Base-by-base conservation (phyloP, 1,140 invertebrate genomes). In the Pomacea maculata region DNA sequence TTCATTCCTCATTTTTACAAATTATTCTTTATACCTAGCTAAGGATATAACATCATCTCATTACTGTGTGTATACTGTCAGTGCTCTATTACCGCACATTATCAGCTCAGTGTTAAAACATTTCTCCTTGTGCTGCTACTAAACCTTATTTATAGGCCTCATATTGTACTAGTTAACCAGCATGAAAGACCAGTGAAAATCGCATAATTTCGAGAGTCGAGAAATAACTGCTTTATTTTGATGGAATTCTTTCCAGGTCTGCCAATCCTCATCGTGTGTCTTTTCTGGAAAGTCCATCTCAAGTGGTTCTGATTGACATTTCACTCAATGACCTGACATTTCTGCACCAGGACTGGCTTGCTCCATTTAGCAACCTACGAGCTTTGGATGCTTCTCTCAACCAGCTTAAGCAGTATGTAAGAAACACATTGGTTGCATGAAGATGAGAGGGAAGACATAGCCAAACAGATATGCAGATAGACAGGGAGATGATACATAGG, bases 301-400 rank as follows among this genome's bases (percentile, higher is more conserved):
- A 84, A 74, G 86, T 90, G 19, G 78, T 90, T 10, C 78, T 84
- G 21, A 54, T 90, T 52, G 88, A 91, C 80, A 14, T 90, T 12
- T 89, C 89, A 12, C 80, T 91, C 11, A 91, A 91, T 85, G 89
- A 91, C 72, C 80, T 91, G n/a, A 80, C 79, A 21, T 79, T 83
- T 21, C 81, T 91, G 29, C 85, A 87, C 34, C 83, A 83, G 81
- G 86, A 88, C 14, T 82, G 85, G 34, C 82, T 91, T 3, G 54
- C 76, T 52, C 89, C 88, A 6, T 89, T 89, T 77, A 81, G 78
- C 45, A 85, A 89, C 75, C 82, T 90, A 0, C 80, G 89, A 79
- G 83, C 84, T 63, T 79, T 91, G 25, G 87, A 91, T 85, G 88
- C 88, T 68, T 90, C 90, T 34, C 76, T 91, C 21, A 91, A 91